phyloP scores from a whole-genome alignment of 2,113 vertebrate genomes.

The Thalassarche chlororhynchos region DNA sequence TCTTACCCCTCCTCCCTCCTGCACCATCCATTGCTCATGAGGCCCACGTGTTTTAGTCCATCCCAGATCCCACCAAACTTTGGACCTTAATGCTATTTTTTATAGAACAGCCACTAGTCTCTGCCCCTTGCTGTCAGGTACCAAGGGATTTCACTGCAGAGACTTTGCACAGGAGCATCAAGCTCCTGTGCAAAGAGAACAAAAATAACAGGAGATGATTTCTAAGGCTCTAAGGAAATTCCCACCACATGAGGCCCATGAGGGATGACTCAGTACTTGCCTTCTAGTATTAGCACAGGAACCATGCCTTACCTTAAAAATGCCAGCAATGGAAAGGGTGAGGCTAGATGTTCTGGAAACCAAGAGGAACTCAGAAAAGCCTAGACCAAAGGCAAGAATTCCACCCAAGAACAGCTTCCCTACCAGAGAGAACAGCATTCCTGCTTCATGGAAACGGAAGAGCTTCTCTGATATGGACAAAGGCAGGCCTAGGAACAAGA shows the following conservation, averaged over 20 bases:
- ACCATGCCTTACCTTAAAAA: conserved; percentile 88
- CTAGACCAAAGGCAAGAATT: conserved; percentile 89
- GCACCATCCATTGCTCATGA: not conserved
- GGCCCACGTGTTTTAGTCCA: not conserved
- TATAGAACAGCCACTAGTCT: not conserved
- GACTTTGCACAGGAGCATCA: not conserved
- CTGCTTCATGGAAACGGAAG: conserved; percentile 83
- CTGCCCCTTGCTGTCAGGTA: not conserved
- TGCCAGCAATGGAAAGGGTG: conserved; percentile 92
- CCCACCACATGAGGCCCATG: not conserved
- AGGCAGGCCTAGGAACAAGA: conserved; percentile 80
- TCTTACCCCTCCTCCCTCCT: not conserved
- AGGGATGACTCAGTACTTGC: not conserved
- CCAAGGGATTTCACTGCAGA: not conserved
- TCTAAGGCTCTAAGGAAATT: not conserved
- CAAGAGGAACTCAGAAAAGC: conserved; percentile 95
- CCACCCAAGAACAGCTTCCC: conserved; percentile 85
- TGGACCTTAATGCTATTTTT: not conserved
- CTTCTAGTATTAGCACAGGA: not conserved
- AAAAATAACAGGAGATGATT: not conserved
- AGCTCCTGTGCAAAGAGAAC: not conserved
- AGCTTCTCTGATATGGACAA: conserved; percentile 88
- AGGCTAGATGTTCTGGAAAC: conserved; percentile 94
- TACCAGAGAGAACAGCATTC: conserved; percentile 78
- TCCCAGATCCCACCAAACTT: not conserved